Base-by-base conservation (phyloP, 2,888 invertebrate genomes). In the Microdon myrmicae region DNA sequence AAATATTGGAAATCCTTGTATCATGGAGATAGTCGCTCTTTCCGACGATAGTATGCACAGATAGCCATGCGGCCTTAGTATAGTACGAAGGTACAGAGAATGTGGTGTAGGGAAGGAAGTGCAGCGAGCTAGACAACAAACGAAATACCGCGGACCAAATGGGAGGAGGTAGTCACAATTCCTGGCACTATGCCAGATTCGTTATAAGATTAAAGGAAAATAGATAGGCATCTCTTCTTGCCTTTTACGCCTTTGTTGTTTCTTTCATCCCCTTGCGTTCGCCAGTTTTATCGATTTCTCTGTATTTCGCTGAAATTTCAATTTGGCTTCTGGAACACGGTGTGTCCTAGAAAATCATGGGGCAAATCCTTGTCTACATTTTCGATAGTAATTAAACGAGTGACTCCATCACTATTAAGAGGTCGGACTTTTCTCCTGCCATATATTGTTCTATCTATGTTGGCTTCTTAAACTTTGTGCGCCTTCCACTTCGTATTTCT, bases 141-240 rank as follows among this genome's bases (percentile, higher is more conserved):
- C 13, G 43, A 20, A 17, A 16, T 37, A 20, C 28, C 28, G 32
- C n/a, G 20, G 34, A 44, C 38, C 43, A 39, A n/a, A n/a, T n/a
- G n/a, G n/a, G n/a, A n/a, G 49, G 48, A 56, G 61, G 51, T 51
- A 51, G 49, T 48, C 5, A 22, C 6, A 58, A 48, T 39, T 49
- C 29, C 48, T 66, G 66, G 66, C 58, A 58, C 48, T 38, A 39
- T 58, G 66, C 66, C 66, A 66, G 56, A 53, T 66, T 58, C 58
- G 66, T 66, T 66, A 66, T 66, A 66, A 66, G 66, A 66, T 66
- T 66, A 66, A 66, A 66, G 66, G 8, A 66, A 66, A 66, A 58
- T 58, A 66, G 66, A 58, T 66, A 54, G 53, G 66, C 53, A 66
- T 58, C 58, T 43, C 39, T 29, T 34, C 35, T 43, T 22, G 22